Base-by-base conservation (phyloP, 2,797 vertebrate species). In the Saxicola maurus region DNA sequence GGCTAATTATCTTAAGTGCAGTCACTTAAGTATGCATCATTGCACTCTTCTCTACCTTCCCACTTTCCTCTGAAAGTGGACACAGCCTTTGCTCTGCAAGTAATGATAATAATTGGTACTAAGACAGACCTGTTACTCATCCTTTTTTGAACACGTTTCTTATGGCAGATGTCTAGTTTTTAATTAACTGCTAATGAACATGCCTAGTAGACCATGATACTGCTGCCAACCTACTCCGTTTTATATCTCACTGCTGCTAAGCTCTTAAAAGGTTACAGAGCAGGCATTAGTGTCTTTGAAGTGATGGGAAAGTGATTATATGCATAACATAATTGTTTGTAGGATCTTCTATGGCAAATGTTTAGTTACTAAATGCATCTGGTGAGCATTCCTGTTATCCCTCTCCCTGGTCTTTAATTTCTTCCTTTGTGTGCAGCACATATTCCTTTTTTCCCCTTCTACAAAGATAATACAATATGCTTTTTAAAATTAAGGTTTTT, bases 151-250 rank as follows among this genome's bases (percentile, higher is more conserved):
- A 71, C 93, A 87, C 76, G 82, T 94, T 96, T 97, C 96, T 96
- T 96, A 95, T 86, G 96, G 95, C 96, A 97, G 95, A 95, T 96
- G 95, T 97, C 96, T 96, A 87, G 64, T 94, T 97, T 94, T 96
- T 97, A 97, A 97, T 97, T 97, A 97, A 96, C 94, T 92, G 82
- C 94, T 97, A 97, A 97, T 97, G 96, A 97, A 95, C 93, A 89
- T 96, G 94, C 91, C 87, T 95, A 89, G 94, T 91, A 93, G 95
- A 96, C 95, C 87, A 27, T 93, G 93, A 61, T 68, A 81, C 86
- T 51, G 40, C 95, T 95, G 93, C 95, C 93, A 92, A 24, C 89
- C 86, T 92, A 92, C 30, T 92, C 81, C 6, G 2, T 92, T 96
- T 97, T 95, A 91, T 96, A 88, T 94, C 90, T 92, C 35, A 42